These are phyloP conservation scores for Heliconius melpomene DNA, from an alignment of 1,140 invertebrate species.

Conservation along the genomic window DNA sequence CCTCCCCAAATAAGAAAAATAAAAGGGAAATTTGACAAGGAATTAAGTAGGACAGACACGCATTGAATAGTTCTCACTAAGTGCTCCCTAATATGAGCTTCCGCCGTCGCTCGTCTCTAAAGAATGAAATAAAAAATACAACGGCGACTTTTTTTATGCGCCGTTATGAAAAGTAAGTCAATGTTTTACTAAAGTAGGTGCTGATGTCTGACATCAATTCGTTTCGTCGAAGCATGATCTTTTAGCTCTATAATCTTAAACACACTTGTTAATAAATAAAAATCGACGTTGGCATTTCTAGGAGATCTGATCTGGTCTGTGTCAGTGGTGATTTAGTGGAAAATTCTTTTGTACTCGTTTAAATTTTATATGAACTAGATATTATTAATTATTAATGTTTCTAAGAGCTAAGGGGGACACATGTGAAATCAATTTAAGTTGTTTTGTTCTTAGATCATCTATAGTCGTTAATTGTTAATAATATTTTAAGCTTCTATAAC, in stretches of 20 bases:
- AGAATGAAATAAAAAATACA: conserved; percentile 51
- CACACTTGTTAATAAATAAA: conserved; percentile 30
- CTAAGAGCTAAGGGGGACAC: background rate
- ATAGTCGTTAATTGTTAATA: background rate
- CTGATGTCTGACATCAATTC: conserved; percentile 39
- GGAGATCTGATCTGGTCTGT: conserved; percentile 15
- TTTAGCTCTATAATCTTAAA: conserved; percentile 29
- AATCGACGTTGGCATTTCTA: conserved; percentile 31
- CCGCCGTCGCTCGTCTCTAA: conserved; percentile 44
- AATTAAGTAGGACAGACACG: conserved; percentile 45
- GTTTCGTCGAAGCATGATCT: conserved; percentile 35
- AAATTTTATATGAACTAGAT: background rate
- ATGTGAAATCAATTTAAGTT: conserved; percentile 17
- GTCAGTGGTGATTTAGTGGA: conserved; percentile 17
- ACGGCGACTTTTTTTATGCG: conserved; percentile 43
- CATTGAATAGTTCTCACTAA: conserved; percentile 52
- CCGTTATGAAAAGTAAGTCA: conserved; percentile 58
- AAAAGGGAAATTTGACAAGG: conserved; percentile 42
- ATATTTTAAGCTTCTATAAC: background rate
- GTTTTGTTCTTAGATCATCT: background rate
- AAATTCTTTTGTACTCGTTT: conserved; percentile 6
- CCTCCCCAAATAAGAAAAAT: conserved; percentile 56
- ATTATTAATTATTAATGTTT: background rate
- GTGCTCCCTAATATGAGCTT: conserved; percentile 52
- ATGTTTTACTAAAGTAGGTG: conserved; percentile 40